Percentiles rank a stretch among this genome's conserved stretches.
These are phyloP conservation scores for Phanerotoma sp. DNA, from an alignment of 2,888 invertebrate genomes.

Conservation along the genomic window DNA sequence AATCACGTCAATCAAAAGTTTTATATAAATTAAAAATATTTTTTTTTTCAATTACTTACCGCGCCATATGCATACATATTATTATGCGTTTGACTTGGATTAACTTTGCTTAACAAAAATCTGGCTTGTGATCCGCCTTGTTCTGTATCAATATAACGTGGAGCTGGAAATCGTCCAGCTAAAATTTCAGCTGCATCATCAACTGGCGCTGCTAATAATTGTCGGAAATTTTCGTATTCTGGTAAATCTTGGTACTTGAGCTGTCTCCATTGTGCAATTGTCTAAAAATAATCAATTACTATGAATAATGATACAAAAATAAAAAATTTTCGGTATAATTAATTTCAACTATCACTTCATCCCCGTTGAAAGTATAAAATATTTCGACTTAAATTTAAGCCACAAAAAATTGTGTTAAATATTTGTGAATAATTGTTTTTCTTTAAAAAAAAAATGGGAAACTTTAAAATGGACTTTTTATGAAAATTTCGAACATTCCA, in stretches of 20 bases:
- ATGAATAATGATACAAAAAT: too few species aligned
- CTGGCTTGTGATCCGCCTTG: slow-evolving; percentile 99
- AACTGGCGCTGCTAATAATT: slow-evolving; percentile 91
- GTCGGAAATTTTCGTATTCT: slow-evolving; percentile 97
- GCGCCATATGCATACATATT: slow-evolving; percentile 96
- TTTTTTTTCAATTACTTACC: slow-evolving; percentile 68
- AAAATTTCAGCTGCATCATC: slow-evolving; percentile 98
- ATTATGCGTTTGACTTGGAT: slow-evolving; percentile 99
- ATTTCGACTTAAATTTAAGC: too few species aligned
- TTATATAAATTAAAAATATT: background rate
- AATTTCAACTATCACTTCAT: too few species aligned
- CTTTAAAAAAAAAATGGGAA: too few species aligned
- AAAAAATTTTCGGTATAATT: too few species aligned
- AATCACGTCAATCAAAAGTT: too few species aligned
- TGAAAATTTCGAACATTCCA: too few species aligned
- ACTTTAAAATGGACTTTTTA: too few species aligned
- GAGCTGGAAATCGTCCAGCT: slow-evolving; percentile 95
- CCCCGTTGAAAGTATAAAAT: too few species aligned
- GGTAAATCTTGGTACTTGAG: slow-evolving; percentile 95
- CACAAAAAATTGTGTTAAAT: too few species aligned
- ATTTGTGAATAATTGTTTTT: too few species aligned
- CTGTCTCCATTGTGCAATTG: slow-evolving; percentile 96
- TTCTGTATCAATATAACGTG: slow-evolving; percentile 98
- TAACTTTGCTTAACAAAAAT: slow-evolving; percentile 97
- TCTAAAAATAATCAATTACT: slow-evolving; percentile 60